Evolutionary conservation across 2,797 vertebrate genomes (phyloP), one percentile per base, ranked within the genome.

Genomic region (Prunella strophiata): DNA sequence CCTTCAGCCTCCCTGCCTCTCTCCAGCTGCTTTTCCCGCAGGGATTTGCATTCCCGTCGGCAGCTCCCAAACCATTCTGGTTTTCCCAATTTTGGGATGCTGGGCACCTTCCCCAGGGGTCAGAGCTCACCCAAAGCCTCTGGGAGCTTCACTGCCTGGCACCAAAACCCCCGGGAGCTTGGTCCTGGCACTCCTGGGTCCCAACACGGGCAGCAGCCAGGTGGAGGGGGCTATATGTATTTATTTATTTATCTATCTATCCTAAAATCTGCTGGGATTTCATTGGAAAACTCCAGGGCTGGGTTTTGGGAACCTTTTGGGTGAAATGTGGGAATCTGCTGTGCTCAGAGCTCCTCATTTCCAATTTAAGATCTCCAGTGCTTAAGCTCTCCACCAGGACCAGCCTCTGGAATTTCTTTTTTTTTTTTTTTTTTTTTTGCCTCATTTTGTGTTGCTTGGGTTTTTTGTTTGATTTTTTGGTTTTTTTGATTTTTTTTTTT

Each of bases 161-260:
- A 7, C 42, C 42, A 43, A 47, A 87, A 45, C 4, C 78, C 21
- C 13, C 1, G 40, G 19, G 26, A 62, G 20, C 12, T 15, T 51
- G 8, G 9, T 34, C 4, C 45, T 2, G 1, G 5, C 1, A 0
- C 10, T 66, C 21, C 76, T 38, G 42, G n/a, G 15, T 67, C 65
- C 61, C 50, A 19, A 0, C 3, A 3, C 0, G 0, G 1, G 6
- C 63, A 26, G 43, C 45, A 63, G 50, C 22, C 10, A 2, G n/a
- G 74, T 0, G 2, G 42, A 42, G 7, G 22, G 23, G 7, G 19
- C 16, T 20, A 3, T 36, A 36, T 36, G 8, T 36, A 36, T 9
- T 36, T 36, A 36, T 20, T 3, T 36, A 36, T 36, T 36, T 36
- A 36, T 36, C 10, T 9, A 36, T 36, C 36, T 36, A 36, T 36